Evolutionary conservation across 2,113 vertebrate genomes (phyloP), one percentile per base, ranked within the genome.

Genomic region (Riparia riparia): DNA sequence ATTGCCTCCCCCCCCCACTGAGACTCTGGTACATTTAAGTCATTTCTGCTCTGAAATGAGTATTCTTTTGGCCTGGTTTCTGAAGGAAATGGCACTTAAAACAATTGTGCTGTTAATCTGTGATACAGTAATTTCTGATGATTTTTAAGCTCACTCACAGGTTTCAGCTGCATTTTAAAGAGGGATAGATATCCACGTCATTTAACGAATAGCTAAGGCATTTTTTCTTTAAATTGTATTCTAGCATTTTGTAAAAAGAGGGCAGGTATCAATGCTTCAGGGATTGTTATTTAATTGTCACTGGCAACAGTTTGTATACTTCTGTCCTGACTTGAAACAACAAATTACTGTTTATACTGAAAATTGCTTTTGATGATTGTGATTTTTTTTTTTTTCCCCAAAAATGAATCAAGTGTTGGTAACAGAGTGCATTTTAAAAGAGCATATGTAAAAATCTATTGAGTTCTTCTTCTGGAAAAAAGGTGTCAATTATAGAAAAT

Each of bases 181-280:
- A 86, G 29, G 22, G 8, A 6, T 63, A 45, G 37, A 37, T 70
- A 34, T 17, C 26, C 54, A 37, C 72, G 19, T 87, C 14, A 34
- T 61, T 39, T 65, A 63, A 63, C 3, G 1, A 32, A 39, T 31
- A 68, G 19, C 47, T 80, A 54, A 89, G 71, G 24, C n/a, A 28
- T 87, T 94, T 61, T 56, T 85, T 14, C 19, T 91, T 96, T 74
- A 42, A 64, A 72, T 68, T 65, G 47, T 44, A 64, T 96, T 93
- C 31, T 61, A 14, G 6, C 56, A 5, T 74, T 89, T 86, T 14
- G 41, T 84, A 37, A 86, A 81, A 66, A 70, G 34, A 73, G 45
- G 16, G n/a, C 51, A 79, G 28, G 34, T 81, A 66, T 8, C 42
- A 26, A 0, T 50, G 37, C 76, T 70, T 70, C 41, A 19, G 60